These are phyloP conservation scores for Anser cygnoides DNA, from an alignment of 2,113 vertebrate genomes.

Conservation along the genomic window DNA sequence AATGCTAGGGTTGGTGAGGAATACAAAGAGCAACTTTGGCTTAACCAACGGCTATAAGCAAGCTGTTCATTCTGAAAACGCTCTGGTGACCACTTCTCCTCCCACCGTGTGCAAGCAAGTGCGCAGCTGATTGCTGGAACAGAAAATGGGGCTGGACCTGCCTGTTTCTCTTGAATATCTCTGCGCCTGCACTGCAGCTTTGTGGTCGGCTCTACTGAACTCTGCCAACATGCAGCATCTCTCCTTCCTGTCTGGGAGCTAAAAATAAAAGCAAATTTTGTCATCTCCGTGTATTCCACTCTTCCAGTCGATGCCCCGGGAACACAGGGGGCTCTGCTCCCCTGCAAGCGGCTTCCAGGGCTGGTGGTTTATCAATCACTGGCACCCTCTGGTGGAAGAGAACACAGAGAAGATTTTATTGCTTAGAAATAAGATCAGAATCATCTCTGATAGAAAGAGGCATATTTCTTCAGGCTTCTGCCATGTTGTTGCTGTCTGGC, in stretches of 20 bases:
- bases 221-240: neutral
- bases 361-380: neutral
- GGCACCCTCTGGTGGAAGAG: neutral
- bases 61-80: neutral
- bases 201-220: neutral
- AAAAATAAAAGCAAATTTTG: neutral
- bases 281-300: neutral
- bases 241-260: neutral
- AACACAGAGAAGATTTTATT: neutral
- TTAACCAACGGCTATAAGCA: neutral
- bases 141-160: neutral
- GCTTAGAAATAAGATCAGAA: neutral
- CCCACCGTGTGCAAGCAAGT: rapidly evolving
- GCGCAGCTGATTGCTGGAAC: neutral
- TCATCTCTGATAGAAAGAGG: neutral
- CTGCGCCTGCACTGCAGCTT: neutral
- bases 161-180: neutral
- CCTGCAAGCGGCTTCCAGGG: neutral
- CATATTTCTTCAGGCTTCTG: neutral
- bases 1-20: neutral
- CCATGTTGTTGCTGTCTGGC: neutral
- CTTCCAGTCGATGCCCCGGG: neutral
- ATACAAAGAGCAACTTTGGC: neutral
- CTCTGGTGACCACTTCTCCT: rapidly evolving
- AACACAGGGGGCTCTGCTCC: neutral